Evolutionary conservation across 2,113 vertebrate genomes (phyloP).

Genomic region (Passer domesticus): DNA sequence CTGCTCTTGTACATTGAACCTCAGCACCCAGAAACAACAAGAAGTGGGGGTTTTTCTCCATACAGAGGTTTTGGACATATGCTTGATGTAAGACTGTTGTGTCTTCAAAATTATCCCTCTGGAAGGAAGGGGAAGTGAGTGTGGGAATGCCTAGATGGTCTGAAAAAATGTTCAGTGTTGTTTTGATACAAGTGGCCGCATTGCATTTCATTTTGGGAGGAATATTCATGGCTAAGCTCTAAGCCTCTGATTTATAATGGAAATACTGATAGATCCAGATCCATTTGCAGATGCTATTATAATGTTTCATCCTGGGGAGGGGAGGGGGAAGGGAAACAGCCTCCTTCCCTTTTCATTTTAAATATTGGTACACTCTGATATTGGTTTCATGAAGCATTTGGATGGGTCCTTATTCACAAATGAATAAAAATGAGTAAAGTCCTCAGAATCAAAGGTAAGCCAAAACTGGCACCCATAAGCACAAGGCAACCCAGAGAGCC

Average conservation of each 20-base stretch:
- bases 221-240: conserved; percentile 63
- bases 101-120: neutral
- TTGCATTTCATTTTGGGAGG: conserved; percentile 40
- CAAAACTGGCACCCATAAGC: conserved; percentile 84
- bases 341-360: conserved; percentile 58
- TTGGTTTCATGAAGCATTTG: conserved; percentile 80
- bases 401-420: conserved; percentile 81
- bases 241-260: conserved; percentile 62
- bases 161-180: neutral
- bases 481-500: conserved; percentile 84
- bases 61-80: neutral
- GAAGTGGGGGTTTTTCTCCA: neutral
- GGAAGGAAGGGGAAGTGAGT: neutral
- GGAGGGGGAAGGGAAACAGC: conserved; percentile 10
- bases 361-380: conserved; percentile 73
- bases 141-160: conserved; percentile 29
- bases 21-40: neutral
- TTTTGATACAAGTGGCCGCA: conserved; percentile 11
- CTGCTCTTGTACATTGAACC: neutral
- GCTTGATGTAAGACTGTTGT: neutral
- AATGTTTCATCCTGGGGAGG: conserved; percentile 59
- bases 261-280: conserved; percentile 66
- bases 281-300: conserved; percentile 68
- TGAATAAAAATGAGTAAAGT: conserved; percentile 87
- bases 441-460: conserved; percentile 84